phyloP scores from a whole-genome alignment of 2,888 invertebrate genomes.

The Eupithecia pulchellata region DNA sequence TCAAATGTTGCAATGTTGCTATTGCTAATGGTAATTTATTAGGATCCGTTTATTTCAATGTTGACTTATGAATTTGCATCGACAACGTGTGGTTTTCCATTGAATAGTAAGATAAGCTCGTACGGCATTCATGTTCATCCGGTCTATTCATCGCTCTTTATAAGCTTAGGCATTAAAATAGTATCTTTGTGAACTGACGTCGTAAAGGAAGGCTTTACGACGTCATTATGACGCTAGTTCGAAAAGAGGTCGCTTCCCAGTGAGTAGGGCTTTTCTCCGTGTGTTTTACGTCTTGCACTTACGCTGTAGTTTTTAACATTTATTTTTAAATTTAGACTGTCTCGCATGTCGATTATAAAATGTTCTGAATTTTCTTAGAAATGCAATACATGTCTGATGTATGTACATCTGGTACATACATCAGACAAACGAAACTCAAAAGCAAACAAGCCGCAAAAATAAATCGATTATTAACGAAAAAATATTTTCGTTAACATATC shows the following conservation, averaged over 20 bases:
- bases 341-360: background rate
- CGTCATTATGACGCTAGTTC: background rate
- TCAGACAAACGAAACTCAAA: background rate
- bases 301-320: background rate
- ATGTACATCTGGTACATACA: too few relatives aligned
- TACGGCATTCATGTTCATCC: constrained; percentile 29
- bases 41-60: background rate
- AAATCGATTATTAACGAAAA: background rate
- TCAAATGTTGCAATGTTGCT: constrained; percentile 2
- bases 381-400: background rate
- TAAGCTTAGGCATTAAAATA: background rate
- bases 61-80: constrained; percentile 21
- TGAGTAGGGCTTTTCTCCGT: background rate
- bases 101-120: constrained; percentile 29
- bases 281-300: background rate
- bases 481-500: background rate
- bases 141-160: constrained; percentile 22
- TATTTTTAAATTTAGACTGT: background rate
- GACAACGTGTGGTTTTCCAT: constrained; percentile 27
- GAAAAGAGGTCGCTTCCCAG: background rate
- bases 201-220: background rate
- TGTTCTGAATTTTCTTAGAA: background rate
- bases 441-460: background rate
- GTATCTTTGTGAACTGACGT: background rate
- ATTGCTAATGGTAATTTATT: constrained; percentile 1